Percentiles rank a stretch among this genome's conserved stretches.
Conservation (phyloP, 2,113 vertebrate genomes). For the Lophura nycthemera region DNA sequence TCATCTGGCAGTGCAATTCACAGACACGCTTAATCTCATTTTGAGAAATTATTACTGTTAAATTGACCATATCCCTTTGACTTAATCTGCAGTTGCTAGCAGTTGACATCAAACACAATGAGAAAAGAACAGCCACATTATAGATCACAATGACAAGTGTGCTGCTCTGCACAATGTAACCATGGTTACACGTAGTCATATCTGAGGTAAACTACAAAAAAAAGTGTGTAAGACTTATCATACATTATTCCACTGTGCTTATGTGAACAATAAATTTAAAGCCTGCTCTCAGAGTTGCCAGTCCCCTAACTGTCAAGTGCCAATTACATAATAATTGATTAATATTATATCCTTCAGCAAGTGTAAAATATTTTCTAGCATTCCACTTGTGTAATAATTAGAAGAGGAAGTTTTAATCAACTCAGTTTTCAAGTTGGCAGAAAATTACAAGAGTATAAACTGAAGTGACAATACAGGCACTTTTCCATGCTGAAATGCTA, state of each 20-base stretch:
- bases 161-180: slow-evolving; percentile 19
- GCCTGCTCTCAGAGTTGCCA: background rate
- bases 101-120: background rate
- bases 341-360: background rate
- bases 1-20: background rate
- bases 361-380: background rate
- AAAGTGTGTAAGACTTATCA: background rate
- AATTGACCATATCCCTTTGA: background rate
- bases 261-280: background rate
- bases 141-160: background rate
- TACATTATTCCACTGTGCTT: background rate
- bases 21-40: background rate
- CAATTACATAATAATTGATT: background rate
- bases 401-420: background rate
- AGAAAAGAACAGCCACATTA: background rate
- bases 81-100: background rate
- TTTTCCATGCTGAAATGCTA: background rate
- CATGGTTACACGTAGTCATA: background rate
- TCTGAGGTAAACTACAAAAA: background rate
- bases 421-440: background rate
- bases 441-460: background rate
- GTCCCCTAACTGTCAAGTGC: background rate
- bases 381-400: background rate
- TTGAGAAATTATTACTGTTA: background rate
- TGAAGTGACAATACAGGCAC: background rate